These are phyloP conservation scores for Gymnocephalus cernua DNA, from an alignment of 2,113 vertebrate species.

Conservation along the genomic window DNA sequence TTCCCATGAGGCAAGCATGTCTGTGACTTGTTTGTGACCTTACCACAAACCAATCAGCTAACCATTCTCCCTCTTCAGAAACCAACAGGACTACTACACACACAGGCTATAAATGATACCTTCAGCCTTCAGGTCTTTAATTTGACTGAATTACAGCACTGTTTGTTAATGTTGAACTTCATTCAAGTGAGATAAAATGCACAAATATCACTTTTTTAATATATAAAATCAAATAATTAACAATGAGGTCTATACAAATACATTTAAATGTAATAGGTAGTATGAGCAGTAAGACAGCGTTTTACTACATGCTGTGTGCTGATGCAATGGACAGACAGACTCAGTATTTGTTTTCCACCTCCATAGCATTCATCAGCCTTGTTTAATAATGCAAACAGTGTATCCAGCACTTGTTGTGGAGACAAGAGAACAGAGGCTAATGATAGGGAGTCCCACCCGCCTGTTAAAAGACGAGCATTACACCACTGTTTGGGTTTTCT, in stretches of 20 bases:
- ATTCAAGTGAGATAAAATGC: conserved; percentile 15
- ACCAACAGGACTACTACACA: conserved; percentile 36
- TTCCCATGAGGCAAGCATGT: conserved; percentile 63
- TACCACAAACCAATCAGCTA: conserved; percentile 62
- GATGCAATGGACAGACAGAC: not conserved
- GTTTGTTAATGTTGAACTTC: conserved; percentile 19
- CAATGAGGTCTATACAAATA: not conserved
- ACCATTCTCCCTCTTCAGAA: conserved; percentile 52
- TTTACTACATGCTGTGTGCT: not conserved
- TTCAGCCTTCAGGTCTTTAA: conserved; percentile 34
- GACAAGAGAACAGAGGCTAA: conserved; percentile 53
- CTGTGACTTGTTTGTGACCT: conserved; percentile 75
- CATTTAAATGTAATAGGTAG: not conserved
- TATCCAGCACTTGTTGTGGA: conserved; percentile 54
- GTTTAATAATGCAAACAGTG: conserved; percentile 29
- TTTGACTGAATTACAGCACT: conserved; percentile 41
- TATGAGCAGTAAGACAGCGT: not conserved
- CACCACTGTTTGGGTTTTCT: conserved; percentile 48
- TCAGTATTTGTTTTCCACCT: conserved; percentile 41
- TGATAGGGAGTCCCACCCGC: conserved; percentile 53
- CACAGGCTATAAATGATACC: conserved; percentile 39
- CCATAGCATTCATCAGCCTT: conserved; percentile 30
- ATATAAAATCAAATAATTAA: not conserved
- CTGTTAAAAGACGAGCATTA: conserved; percentile 53
- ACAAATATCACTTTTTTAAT: not conserved